Evolutionary conservation across 2,113 vertebrate species (phyloP), one percentile per base, ranked within the genome.

Genomic region (Setophaga petechia): DNA sequence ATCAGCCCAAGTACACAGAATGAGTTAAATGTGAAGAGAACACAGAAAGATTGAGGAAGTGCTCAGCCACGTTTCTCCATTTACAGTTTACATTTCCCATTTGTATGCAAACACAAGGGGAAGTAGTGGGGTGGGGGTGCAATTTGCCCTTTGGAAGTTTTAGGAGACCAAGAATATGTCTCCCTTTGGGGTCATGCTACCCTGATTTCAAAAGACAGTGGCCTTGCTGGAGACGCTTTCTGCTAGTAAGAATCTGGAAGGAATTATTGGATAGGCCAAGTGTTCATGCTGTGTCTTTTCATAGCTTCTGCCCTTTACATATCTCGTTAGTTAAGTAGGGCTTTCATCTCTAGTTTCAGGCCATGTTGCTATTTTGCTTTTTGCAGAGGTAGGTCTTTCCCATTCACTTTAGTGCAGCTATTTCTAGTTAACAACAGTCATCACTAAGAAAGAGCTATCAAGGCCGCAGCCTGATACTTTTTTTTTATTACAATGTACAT

Each of bases 321-420:
- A 57, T 75, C 83, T 95, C 68, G 65, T 74, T 91, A 78, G 52
- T 61, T 96, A 94, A 89, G 86, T 57, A 93, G 68, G 37, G 41
- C 61, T 95, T 96, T 94, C 92, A 87, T 92, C 90, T 96, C 88
- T 28, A 65, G 52, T 91, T 95, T 94, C 95, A 93, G 81, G 24
- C 52, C 62, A 15, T 23, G 23, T 78, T 84, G 27, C 49, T 89
- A 3, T 67, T 89, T 78, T 93, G 59, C 73, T 85, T 79, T 90
- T 62, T 31, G 5, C 44, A 49, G 11, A 4, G 12, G 10, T 80
- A 71, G 16, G 68, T 49, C 39, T 81, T 90, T 37, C 73, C 27
- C 65, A 75, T 76, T 95, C 39, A 72, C 31, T 94, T 89, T 39
- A 23, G 23, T 62, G 61, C 41, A 72, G 52, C 18, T 93, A 93